A percentile compares a stretch with the other conserved stretches of the same genome.
Conservation (phyloP, 2,888 invertebrate genomes). For the Andrena camellia region DNA sequence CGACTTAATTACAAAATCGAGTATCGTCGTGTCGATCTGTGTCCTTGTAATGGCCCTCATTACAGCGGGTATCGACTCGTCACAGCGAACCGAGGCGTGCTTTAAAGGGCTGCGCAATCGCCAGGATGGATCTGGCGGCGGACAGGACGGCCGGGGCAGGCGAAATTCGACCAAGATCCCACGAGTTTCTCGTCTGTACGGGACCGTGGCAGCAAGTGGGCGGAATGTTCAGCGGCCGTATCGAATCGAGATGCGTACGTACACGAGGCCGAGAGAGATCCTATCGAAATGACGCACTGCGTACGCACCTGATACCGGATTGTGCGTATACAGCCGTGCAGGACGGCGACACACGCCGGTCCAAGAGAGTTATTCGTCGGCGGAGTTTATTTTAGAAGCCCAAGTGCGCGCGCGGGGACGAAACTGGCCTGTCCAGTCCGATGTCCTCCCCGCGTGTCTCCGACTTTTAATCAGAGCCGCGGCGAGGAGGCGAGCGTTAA, state of each 20-base stretch:
- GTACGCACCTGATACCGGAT: conserved; percentile 83
- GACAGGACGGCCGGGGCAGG: background rate
- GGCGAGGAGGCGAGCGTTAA: conserved; percentile 10
- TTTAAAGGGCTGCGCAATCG: conserved; percentile 48
- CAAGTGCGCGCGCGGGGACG: conserved; percentile 34
- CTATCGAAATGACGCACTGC: conserved; percentile 84
- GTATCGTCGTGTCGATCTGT: conserved; percentile 47
- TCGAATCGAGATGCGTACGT: conserved; percentile 66
- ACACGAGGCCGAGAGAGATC: conserved; percentile 74
- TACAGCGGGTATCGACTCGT: conserved; percentile 52
- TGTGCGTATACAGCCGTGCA: conserved; percentile 61
- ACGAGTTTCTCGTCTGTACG: conserved; percentile 30
- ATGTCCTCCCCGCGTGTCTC: background rate
- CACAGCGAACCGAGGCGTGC: conserved; percentile 31
- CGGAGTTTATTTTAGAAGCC: conserved; percentile 80
- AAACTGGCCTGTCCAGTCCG: conserved; percentile 52
- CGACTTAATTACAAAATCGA: conserved; percentile 49
- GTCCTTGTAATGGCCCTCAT: conserved; percentile 50
- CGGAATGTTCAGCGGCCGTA: conserved; percentile 79
- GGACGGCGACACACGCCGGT: conserved; percentile 59
- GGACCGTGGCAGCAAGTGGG: conserved; percentile 73
- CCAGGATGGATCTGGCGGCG: conserved; percentile 53
- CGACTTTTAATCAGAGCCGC: conserved; percentile 32
- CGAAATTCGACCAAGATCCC: conserved; percentile 60
- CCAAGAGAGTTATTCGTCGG: conserved; percentile 76